Evolutionary conservation across 1,140 invertebrate species (phyloP), one percentile per base, ranked within the genome.

Genomic region (Drosophila prosaltans): DNA sequence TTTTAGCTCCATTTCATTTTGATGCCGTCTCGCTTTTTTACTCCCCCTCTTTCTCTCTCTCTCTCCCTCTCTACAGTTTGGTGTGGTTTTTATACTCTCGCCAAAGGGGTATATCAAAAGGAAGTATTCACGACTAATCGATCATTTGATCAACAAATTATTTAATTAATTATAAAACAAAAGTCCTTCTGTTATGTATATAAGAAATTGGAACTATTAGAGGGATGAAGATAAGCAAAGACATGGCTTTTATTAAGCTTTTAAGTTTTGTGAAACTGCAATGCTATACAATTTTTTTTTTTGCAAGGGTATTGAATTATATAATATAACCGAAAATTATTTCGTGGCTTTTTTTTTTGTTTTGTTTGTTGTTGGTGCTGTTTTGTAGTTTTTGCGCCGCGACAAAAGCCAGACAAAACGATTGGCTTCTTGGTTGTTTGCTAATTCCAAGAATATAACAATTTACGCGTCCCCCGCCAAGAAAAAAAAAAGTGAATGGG

Each of bases 401-500:
- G 41, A 57, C 54, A 54, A 43, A 63, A 69, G 67, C 65, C 68
- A 84, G 69, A 73, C 77, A 74, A 72, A 68, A 74, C 69, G 59
- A 60, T 65, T 72, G 69, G 54, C 30, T 76, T 74, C 61, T 41
- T 70, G 69, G 69, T 66, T 74, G 80, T 68, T 90, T 86, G 86
- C 86, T 90, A 86, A 90, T 90, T 90, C 86, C 80, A 61, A 83
- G 80, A 83, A 90, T 83, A 89, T 66, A 88, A 88, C 84, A 80
- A 89, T 83, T 88, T 88, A 89, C 84, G 80, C 84, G 69, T 86
- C 83, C 83, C 83, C 79, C 83, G 76, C 80, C 67, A 88, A 80
- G 80, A 64, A 71, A 70, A 66, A 64, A 65, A 69, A 65, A 54
- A 57, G 59, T 65, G 70, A 69, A 68, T 63, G 65, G 61, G 77